These are phyloP conservation scores for Cladopsammia gracilis DNA, from an alignment of 64 coral and sea anemone genomes.

Conservation along the genomic window DNA sequence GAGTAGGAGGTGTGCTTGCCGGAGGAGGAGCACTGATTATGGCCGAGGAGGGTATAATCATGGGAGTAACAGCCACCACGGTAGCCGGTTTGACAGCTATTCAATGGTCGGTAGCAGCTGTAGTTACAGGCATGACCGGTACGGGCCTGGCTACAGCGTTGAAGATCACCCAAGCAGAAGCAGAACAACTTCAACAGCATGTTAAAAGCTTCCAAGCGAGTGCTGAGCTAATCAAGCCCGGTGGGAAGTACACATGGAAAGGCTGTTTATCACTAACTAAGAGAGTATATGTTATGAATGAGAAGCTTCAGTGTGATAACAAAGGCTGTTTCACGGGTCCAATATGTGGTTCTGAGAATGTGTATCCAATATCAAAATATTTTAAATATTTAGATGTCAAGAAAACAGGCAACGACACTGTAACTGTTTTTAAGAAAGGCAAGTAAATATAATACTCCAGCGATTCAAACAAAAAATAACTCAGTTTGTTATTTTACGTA, in stretches of 20 bases:
- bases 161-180: background rate
- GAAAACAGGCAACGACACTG: background rate
- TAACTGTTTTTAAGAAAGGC: no score
- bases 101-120: background rate
- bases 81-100: constrained; percentile 11
- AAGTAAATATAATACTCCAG: no score
- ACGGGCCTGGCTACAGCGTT: background rate
- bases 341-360: constrained; percentile 37
- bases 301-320: constrained; percentile 2
- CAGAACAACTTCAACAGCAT: background rate
- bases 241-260: constrained; percentile 32
- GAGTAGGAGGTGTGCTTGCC: background rate
- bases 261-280: constrained; percentile 23
- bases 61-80: background rate
- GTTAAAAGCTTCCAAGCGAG: constrained; percentile 6
- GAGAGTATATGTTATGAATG: constrained; percentile 54
- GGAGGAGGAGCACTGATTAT: background rate
- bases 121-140: background rate
- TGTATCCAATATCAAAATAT: constrained; percentile 43
- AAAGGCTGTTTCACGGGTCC: constrained; percentile 34
- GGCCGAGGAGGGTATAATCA: background rate
- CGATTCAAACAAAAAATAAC: no score
- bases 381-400: constrained; percentile 46
- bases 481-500: no score
- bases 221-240: background rate